Evolutionary conservation across 2,888 invertebrate species (phyloP).

Genomic region (Andricus curvator): DNA sequence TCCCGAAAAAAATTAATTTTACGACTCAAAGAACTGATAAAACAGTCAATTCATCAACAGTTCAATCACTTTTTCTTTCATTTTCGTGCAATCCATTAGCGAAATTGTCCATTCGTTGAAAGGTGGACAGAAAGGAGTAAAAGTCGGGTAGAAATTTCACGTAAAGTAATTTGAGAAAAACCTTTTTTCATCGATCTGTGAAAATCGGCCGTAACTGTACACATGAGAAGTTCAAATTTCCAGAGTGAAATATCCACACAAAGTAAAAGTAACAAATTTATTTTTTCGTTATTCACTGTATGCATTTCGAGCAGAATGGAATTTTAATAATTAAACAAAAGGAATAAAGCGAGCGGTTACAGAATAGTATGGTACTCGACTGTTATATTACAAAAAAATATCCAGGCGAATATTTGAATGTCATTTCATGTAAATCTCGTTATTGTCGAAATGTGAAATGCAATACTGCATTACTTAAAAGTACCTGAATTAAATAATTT

Average conservation of each 20-base stretch:
- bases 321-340: constrained; percentile 7
- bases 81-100: too few relatives aligned
- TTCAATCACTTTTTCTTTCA: too few relatives aligned
- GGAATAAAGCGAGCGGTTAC: neutral
- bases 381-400: neutral
- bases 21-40: too few relatives aligned
- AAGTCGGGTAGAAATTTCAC: too few relatives aligned
- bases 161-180: too few relatives aligned
- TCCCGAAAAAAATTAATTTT: too few relatives aligned
- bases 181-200: too few relatives aligned
- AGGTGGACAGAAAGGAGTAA: too few relatives aligned
- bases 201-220: neutral
- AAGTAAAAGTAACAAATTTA: too few relatives aligned
- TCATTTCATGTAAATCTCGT: neutral
- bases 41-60: too few relatives aligned
- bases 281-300: neutral
- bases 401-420: neutral
- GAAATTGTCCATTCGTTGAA: too few relatives aligned
- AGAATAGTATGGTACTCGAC: neutral
- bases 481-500: neutral
- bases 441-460: neutral
- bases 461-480: neutral
- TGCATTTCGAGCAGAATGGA: neutral
- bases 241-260: neutral
- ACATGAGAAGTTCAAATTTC: neutral